Evolutionary conservation across 2,888 invertebrate genomes (phyloP), one percentile per base, ranked within the genome.

Genomic region (Calephelis perditalis): DNA sequence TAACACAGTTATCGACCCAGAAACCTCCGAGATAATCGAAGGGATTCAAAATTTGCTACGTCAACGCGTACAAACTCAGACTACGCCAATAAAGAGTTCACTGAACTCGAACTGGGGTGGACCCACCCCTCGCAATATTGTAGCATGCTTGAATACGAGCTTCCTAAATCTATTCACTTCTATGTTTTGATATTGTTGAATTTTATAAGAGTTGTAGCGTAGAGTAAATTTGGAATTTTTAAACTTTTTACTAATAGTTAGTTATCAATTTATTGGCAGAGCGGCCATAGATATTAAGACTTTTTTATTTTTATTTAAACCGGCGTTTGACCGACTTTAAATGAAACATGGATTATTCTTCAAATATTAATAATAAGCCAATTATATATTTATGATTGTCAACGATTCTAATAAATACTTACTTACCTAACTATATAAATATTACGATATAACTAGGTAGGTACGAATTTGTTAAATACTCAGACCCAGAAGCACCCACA

Each of bases 101-200:
- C 65, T 66, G 70, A 69, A 67, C 70, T 68, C 64, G 64, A 67
- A 66, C 66, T 69, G 62, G 70, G 70, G 70, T 70, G 69, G 65
- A 67, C 63, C 60, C 68, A 68, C 69, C 70, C 70, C 66, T 68
- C 67, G 64, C 64, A 61, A 65, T 64, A 68, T 61, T 67, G 67
- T 65, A 63, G 65, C 67, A 63, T 65, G 60, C 65, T 62, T 65
- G 67, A 68, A 70, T 66, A 60, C 67, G 65, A 56, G 62, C 60
- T 62, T 61, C 64, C 62, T 59, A 68, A 65, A 66, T 65, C 63
- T 64, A 63, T 59, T 46, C 57, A 26, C 62, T 65, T 62, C 60
- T 61, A 52, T 64, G 47, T 63, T 61, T 60, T 62, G 12, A 45
- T 56, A 44, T 56, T 40, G 46, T 49, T 61, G 40, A 61, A 59